Base-by-base conservation (phyloP, 2,888 invertebrate species). In the Dasysyrphus tricinctus region DNA sequence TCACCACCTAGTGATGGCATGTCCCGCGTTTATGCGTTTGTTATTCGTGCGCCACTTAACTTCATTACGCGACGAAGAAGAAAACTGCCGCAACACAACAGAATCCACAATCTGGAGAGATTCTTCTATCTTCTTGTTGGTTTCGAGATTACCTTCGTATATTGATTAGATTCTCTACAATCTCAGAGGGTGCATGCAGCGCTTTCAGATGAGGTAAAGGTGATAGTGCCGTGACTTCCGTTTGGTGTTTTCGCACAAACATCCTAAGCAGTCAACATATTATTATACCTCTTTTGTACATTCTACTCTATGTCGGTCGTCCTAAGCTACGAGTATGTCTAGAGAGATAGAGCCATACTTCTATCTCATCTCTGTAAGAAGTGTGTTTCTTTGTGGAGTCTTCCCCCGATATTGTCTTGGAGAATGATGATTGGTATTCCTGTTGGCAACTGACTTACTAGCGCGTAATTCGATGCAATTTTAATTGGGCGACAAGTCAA, bases 401-500 rank as follows among this genome's bases (percentile, higher is more conserved):
- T 51, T 14, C 11, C 57, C 37, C 39, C 12, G 32, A 49, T 19
- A 59, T 70, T 72, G 39, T 14, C 65, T 76, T 67, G 59, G 59
- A 32, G 70, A 70, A 79, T 72, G 78, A 79, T 79, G 86, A 79
- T 86, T 75, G 86, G 82, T 78, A 86, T 82, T 78, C 81, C n/a
- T 65, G 69, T 29, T 54, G 54, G 74, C 75, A 86, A 86, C 78
- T 86, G 81, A 78, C 78, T 2, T 14, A 24, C 24, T 54, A 24
- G 32, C 16, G 70, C 32, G 86, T 86, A 81, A 86, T 81, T 86
- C 63, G 72, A 81, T 74, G 86, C 82, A 82, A 86, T 86, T 81
- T 86, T 86, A 86, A 86, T 86, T 86, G 86, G 86, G 51, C 2
- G 75, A 86, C 81, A 86, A 86, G 86, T 86, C 86, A 86, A 86